These are phyloP conservation scores for Helicoverpa armigera DNA, from an alignment of 1,140 invertebrate species.

Conservation along the genomic window DNA sequence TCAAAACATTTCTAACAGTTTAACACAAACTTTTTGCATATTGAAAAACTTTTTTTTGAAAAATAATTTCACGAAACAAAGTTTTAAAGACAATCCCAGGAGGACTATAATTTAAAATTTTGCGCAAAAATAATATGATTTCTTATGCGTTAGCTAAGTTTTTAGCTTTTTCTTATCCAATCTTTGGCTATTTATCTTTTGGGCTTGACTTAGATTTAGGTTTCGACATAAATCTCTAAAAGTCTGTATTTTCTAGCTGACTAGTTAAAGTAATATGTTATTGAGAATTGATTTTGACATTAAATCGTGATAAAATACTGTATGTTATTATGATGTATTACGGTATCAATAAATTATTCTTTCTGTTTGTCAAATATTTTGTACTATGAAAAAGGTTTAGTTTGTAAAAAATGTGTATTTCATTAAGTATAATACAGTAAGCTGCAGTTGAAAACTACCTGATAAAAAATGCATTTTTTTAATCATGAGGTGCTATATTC, in stretches of 20 bases:
- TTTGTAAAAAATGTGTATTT: too few relatives aligned
- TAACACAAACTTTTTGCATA: background rate
- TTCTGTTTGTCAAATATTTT: too few relatives aligned
- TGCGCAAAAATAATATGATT: background rate
- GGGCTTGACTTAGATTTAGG: background rate
- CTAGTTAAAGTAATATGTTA: too few relatives aligned
- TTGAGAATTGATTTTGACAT: too few relatives aligned
- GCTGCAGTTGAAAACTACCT: too few relatives aligned
- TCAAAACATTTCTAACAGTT: background rate
- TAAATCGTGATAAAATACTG: too few relatives aligned
- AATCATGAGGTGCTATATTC: too few relatives aligned
- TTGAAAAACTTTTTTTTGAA: background rate
- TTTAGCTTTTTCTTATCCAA: background rate
- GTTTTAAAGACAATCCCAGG: background rate
- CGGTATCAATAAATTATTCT: too few relatives aligned
- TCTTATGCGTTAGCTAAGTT: background rate
- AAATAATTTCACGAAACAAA: background rate
- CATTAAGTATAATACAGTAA: too few relatives aligned
- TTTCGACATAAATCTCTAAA: background rate
- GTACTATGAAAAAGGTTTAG: too few relatives aligned
- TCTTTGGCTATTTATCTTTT: conserved; percentile 1
- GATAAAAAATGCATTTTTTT: too few relatives aligned
- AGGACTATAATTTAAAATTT: background rate
- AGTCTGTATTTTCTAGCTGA: background rate
- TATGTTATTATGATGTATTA: too few relatives aligned